A percentile compares a stretch with the other conserved stretches of the same genome.
Conservation (phyloP, 1,140 invertebrate species). For the Arctopsyche grandis region DNA sequence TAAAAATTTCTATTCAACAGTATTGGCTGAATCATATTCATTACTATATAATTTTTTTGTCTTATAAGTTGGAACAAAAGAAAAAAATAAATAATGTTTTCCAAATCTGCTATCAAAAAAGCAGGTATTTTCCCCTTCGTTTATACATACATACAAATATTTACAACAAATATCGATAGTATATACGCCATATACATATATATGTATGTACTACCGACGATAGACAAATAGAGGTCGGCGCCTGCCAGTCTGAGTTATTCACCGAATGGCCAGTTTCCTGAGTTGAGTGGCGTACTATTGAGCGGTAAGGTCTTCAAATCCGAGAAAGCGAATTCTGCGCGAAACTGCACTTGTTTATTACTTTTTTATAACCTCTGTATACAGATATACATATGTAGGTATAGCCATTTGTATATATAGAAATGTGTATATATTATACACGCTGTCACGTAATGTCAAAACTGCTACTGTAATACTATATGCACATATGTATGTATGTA, state of each 20-base stretch:
- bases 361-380: slow-evolving; percentile 25
- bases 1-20: too few species aligned
- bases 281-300: slow-evolving; percentile 35
- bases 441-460: neutral
- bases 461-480: too few species aligned
- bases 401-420: too few species aligned
- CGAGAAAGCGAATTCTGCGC: neutral
- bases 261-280: slow-evolving; percentile 45
- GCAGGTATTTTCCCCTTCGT: too few species aligned
- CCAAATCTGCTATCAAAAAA: too few species aligned
- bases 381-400: too few species aligned
- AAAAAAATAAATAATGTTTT: too few species aligned
- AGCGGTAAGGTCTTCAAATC: slow-evolving; percentile 31
- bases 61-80: too few species aligned
- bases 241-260: slow-evolving; percentile 43
- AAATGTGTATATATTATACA: too few species aligned
- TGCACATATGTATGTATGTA: neutral
- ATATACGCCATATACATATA: slow-evolving; percentile 7
- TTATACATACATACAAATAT: neutral
- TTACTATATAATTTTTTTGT: too few species aligned
- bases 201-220: neutral
- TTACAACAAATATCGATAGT: too few species aligned
- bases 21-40: too few species aligned
- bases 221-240: slow-evolving; percentile 42
- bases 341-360: slow-evolving; percentile 42